Base-by-base conservation (phyloP, 2,888 invertebrate genomes). In the Parnassius mnemosyne region DNA sequence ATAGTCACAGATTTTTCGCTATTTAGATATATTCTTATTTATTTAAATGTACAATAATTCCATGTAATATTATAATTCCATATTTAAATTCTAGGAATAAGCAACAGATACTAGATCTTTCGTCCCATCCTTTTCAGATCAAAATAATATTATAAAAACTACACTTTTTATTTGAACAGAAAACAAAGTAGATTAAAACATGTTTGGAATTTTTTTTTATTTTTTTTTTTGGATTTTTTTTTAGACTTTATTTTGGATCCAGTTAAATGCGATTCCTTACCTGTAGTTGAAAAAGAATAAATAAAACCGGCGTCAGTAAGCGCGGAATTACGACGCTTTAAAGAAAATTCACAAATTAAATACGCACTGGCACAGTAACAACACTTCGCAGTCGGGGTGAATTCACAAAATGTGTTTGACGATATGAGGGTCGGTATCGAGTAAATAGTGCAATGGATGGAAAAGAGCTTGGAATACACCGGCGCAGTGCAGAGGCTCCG, bases 401-500 rank as follows among this genome's bases (percentile, higher is more conserved):
- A 61, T 53, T 49, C 60, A 43, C 53, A 49, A 44, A 57, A 57
- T 58, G 52, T 50, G 51, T 51, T 50, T 53, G 53, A 49, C 49
- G 49, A 57, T 60, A 53, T 16, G 53, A 47, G 44, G 57, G 34
- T 57, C 61, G 53, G 63, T 66, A 65, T 64, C 64, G 67, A 65
- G 66, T 53, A 57, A 60, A 63, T 63, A 58, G 57, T 64, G 59
- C 57, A 65, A 46, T 67, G 42, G 62, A 59, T 49, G 66, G 61
- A 68, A 70, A 72, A 65, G 69, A 69, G 68, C 68, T 69, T 66
- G 69, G 65, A 77, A 74, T 67, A 76, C 73, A 86, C 89, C 88
- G 84, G 77, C 87, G 85, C 88, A 84, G 78, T 85, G 87, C 88
- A 84, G 85, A 80, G 84, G 78, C 76, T 81, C 77, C 78, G 77